Evolutionary conservation across 2,888 invertebrate species (phyloP).

Genomic region (Drosophila atroscutellata): DNA sequence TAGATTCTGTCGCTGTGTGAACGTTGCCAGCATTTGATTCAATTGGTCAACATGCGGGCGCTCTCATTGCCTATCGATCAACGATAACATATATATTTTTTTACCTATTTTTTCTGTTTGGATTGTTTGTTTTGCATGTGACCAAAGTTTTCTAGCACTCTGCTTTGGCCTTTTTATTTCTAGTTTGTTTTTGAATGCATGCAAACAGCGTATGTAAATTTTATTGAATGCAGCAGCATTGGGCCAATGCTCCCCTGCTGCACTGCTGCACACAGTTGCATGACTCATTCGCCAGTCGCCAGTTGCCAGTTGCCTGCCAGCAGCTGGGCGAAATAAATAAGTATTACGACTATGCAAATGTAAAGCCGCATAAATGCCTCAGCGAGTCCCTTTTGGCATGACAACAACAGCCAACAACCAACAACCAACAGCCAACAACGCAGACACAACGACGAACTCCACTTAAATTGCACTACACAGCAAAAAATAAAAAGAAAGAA

Average conservation of each 20-base stretch:
- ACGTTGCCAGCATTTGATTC: slow-evolving; percentile 28
- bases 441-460: slow-evolving; percentile 58
- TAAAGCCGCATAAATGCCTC: slow-evolving; percentile 74
- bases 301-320: slow-evolving; percentile 1
- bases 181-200: slow-evolving; percentile 6
- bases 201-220: slow-evolving; percentile 30
- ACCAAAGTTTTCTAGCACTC: slow-evolving; percentile 11
- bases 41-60: slow-evolving; percentile 66
- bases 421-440: slow-evolving; percentile 30
- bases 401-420: slow-evolving; percentile 45
- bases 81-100: slow-evolving; percentile 22
- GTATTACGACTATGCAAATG: slow-evolving; percentile 70
- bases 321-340: slow-evolving; percentile 50
- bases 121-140: slow-evolving; percentile 8
- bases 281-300: slow-evolving; percentile 27
- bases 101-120: not conserved
- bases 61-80: slow-evolving; percentile 43
- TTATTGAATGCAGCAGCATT: slow-evolving; percentile 37
- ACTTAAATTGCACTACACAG: slow-evolving; percentile 39
- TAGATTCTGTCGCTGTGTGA: slow-evolving; percentile 35
- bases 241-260: slow-evolving; percentile 36
- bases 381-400: slow-evolving; percentile 51
- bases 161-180: not conserved
- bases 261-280: slow-evolving; percentile 14
- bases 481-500: not conserved